Base-by-base conservation (phyloP, 1,140 invertebrate species). In the Cotesia vestalis region DNA sequence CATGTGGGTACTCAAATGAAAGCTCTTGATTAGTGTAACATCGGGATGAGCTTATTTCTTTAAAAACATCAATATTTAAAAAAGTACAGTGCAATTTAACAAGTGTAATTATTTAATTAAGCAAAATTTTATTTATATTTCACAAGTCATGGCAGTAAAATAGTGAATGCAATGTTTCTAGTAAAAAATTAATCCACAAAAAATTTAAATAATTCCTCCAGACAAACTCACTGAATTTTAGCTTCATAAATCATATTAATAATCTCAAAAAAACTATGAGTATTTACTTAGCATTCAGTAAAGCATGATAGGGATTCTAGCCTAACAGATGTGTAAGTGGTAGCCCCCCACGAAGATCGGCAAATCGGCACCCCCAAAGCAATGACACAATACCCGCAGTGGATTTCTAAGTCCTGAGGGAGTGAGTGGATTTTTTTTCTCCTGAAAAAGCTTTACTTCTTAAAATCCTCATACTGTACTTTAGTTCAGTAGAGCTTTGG, bases 311-410 rank as follows among this genome's bases (percentile, higher is more conserved):
- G 79, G 83, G 81, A 84, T 83, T 81, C 80, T 83, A 83, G 80
- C 12, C 78, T 84, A 83, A 85, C 84, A 86, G 85, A 85, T 86
- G 85, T 78, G 79, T 84, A 84, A 85, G 83, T 83, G 84, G 81
- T 71, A 72, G 75, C 76, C 78, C 66, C 73, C 68, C 55, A 46
- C 14, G 52, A 70, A 51, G 27, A 27, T 27, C 27, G 27, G 53
- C 60, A 9, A 53, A 73, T 70, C 60, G 20, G 60, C 27, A 52
- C 78, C 78, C 79, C 78, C 74, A 75, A 40, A 61, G 76, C 52
- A 46, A 57, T 52, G 78, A 76, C 71, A 80, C 78, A 79, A 78
- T 78, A 79, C 75, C 27, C 27, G 27, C 27, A 27, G 27, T 27
- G 27, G 27, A 27, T 27, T 27, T 27, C 27, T 27, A 27, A 77